phyloP scores from a whole-genome alignment of 2,888 invertebrate genomes.

The Agrypnus murinus region DNA sequence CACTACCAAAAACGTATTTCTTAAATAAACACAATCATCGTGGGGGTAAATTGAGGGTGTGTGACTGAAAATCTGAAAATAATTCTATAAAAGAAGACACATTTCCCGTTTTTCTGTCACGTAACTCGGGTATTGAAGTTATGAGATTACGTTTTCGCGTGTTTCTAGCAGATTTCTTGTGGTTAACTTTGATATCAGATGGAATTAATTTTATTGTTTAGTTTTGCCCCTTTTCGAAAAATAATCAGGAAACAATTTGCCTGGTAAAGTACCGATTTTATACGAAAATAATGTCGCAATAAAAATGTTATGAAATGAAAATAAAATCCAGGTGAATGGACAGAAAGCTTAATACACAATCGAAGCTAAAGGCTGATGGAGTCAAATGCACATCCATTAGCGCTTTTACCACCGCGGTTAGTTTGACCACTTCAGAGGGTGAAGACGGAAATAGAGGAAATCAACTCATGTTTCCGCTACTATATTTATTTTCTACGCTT shows the following conservation, averaged over 20 bases:
- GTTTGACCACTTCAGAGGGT: slow-evolving; percentile 58
- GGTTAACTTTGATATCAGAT: slow-evolving; percentile 50
- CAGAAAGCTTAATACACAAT: not conserved
- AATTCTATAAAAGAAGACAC: slow-evolving; percentile 50
- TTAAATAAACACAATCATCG: slow-evolving; percentile 52
- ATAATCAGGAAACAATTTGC: slow-evolving; percentile 32
- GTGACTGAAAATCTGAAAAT: slow-evolving; percentile 51
- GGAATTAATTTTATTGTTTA: slow-evolving; percentile 54
- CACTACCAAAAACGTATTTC: slow-evolving; percentile 39
- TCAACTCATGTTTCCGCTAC: slow-evolving; percentile 60
- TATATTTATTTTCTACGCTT: slow-evolving; percentile 55
- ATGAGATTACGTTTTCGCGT: slow-evolving; percentile 55
- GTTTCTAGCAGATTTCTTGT: slow-evolving; percentile 44
- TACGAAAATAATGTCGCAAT: not conserved
- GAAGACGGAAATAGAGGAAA: slow-evolving; percentile 62
- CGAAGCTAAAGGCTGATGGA: slow-evolving; percentile 17
- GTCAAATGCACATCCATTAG: slow-evolving; percentile 56
- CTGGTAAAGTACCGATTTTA: slow-evolving; percentile 17
- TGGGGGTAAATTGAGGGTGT: slow-evolving; percentile 44
- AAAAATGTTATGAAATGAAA: slow-evolving; percentile 4
- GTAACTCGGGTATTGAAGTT: slow-evolving; percentile 50
- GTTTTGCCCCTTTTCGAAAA: slow-evolving; percentile 46
- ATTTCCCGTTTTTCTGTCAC: slow-evolving; percentile 50
- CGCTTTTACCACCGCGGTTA: slow-evolving; percentile 59
- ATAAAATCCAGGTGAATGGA: too few relatives aligned